Conservation (phyloP, 2,797 vertebrate genomes). For the Anguilla pacifica region DNA sequence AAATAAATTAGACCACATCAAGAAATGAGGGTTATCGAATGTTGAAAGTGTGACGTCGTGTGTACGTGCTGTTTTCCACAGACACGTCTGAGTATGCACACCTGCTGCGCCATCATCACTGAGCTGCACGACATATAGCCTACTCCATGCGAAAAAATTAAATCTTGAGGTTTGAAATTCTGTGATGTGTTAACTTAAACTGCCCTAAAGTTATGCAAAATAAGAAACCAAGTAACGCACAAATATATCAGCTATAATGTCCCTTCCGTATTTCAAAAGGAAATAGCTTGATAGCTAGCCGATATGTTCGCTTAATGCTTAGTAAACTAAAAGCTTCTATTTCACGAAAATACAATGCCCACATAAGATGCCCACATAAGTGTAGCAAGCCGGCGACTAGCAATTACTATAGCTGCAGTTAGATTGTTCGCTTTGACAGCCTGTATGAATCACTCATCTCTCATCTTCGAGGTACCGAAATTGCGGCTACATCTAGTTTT, state of each 20-base stretch:
- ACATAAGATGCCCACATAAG: not conserved
- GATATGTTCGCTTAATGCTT: not conserved
- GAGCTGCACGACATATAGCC: not conserved
- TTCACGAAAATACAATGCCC: not conserved
- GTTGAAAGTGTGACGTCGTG: not conserved
- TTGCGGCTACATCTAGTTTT: not conserved
- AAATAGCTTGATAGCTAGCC: not conserved
- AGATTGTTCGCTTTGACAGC: not conserved
- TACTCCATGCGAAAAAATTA: not conserved
- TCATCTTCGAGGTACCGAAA: not conserved
- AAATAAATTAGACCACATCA: not conserved
- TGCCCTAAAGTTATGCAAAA: not conserved
- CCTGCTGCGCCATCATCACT: not conserved
- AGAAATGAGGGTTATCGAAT: not conserved
- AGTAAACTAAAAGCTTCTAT: not conserved
- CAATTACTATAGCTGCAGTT: not conserved
- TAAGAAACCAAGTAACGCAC: not conserved
- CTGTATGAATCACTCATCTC: not conserved
- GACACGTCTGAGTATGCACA: not conserved
- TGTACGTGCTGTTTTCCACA: slow-evolving; percentile 11
- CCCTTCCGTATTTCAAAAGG: not conserved
- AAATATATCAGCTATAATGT: not conserved
- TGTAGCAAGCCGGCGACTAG: not conserved
- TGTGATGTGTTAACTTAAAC: not conserved
- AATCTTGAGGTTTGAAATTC: not conserved